Evolutionary conservation across 2,797 vertebrate genomes (phyloP).

Genomic region (Masticophis lateralis): DNA sequence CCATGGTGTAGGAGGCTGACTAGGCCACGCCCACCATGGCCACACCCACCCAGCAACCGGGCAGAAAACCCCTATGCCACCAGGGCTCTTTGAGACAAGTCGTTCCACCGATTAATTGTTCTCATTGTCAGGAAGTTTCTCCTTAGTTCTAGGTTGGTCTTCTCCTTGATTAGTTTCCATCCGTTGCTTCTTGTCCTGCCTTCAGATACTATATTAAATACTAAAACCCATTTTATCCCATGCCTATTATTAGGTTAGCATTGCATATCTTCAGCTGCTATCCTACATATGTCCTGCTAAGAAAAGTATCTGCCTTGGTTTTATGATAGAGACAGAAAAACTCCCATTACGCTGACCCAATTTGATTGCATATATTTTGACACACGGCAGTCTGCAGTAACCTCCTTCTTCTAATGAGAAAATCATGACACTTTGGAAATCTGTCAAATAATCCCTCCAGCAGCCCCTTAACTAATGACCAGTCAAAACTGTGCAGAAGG

Average conservation of each 20-base stretch:
- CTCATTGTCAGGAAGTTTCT: neutral
- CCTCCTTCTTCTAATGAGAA: neutral
- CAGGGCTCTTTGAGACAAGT: too few species aligned
- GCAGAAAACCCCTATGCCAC: too few species aligned
- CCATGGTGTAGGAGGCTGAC: too few species aligned
- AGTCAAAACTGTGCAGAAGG: neutral
- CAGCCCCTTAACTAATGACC: constrained; percentile 2
- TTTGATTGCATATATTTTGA: constrained; percentile 15
- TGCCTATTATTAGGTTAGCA: neutral
- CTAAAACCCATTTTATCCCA: neutral
- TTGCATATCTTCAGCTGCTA: neutral
- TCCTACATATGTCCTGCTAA: neutral
- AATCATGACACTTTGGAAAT: neutral
- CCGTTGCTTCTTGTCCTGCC: neutral
- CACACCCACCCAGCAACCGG: too few species aligned
- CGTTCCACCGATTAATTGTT: neutral
- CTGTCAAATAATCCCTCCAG: constrained; percentile 15
- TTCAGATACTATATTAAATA: neutral
- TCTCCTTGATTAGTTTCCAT: neutral
- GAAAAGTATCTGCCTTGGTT: neutral
- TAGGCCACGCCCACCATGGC: too few species aligned
- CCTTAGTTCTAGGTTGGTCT: neutral
- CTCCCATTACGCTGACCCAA: neutral
- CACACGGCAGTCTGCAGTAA: neutral
- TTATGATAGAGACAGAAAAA: neutral